These are phyloP conservation scores for Muscicapa adusta DNA, from an alignment of 2,113 vertebrate genomes.

Conservation along the genomic window DNA sequence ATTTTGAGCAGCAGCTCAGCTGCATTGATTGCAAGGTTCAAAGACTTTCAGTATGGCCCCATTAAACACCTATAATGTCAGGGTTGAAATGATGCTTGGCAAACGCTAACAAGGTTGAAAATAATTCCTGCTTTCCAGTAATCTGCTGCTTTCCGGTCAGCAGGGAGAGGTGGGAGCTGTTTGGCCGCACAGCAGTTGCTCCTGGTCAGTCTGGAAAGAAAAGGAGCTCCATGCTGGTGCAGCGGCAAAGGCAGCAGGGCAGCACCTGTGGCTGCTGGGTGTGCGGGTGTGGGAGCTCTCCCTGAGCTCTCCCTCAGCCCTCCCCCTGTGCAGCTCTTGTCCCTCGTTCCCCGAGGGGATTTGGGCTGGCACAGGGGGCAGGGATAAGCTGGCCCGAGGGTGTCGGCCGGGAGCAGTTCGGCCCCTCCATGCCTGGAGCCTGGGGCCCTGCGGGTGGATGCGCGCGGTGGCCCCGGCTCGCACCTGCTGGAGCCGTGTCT, in stretches of 20 bases:
- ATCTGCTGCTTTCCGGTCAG: not conserved
- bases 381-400: not conserved
- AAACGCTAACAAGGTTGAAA: not conserved
- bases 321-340: fast-evolving
- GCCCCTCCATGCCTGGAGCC: fast-evolving
- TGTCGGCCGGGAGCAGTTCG: fast-evolving
- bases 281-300: not conserved
- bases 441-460: fast-evolving
- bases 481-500: not conserved
- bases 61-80: not conserved
- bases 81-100: not conserved
- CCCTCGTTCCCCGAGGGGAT: not conserved
- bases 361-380: not conserved
- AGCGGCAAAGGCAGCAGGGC: not conserved
- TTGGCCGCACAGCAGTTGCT: not conserved
- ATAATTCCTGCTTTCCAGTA: not conserved
- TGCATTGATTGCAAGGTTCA: slow-evolving; percentile 25
- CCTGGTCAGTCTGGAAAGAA: not conserved
- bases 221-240: not conserved
- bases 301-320: not conserved
- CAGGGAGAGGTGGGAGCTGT: not conserved
- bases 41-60: not conserved
- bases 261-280: not conserved
- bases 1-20: not conserved
- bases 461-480: fast-evolving